Base-by-base conservation (phyloP, 2,797 vertebrate species). In the Sandelia bainsii region DNA sequence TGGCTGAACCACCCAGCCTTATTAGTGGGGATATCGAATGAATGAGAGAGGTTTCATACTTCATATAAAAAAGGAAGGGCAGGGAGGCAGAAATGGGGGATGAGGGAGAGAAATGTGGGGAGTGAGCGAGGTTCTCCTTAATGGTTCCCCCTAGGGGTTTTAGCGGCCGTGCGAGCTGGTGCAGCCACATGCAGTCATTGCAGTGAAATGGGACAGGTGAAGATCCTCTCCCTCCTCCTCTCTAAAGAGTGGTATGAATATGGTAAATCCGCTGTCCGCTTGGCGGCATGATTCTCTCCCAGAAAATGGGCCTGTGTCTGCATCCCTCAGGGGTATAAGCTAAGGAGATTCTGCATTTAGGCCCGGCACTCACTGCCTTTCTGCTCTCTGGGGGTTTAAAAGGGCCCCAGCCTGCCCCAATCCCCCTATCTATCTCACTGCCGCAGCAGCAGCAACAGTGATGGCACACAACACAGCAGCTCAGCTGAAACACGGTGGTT, bases 191-290 rank as follows among this genome's bases (percentile, higher is more conserved):
- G 51, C 74, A 86, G 87, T 77, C 76, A 17, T 67, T 85, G 88
- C 65, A 81, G 85, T 12, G 58, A 91, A 91, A 89, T 89, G 80
- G 90, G 87, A 91, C 90, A 91, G 90, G 91, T 93, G 89, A 91
- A 87, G 85, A 88, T 84, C 79, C 75, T 79, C 75, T 60, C 75
- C 81, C 79, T 29, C 78, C 74, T 71, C 65, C 63, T 56, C 50
- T 89, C 70, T 80, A 85, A 88, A 88, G 82, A 85, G 84, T 73
- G 77, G 87, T 87, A 93, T 94, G 93, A 94, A 94, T 93, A 93
- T 94, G 93, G 92, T 93, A 93, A 94, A 93, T 87, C 91, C 85
- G 62, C 84, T 82, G 87, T 91, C 81, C 87, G 93, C 90, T 93
- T 78, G 84, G 89, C 89, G 77, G 90, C 91, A 93, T 83, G 91